phyloP scores from a whole-genome alignment of 1,140 invertebrate species.

The Drosophila burlai region DNA sequence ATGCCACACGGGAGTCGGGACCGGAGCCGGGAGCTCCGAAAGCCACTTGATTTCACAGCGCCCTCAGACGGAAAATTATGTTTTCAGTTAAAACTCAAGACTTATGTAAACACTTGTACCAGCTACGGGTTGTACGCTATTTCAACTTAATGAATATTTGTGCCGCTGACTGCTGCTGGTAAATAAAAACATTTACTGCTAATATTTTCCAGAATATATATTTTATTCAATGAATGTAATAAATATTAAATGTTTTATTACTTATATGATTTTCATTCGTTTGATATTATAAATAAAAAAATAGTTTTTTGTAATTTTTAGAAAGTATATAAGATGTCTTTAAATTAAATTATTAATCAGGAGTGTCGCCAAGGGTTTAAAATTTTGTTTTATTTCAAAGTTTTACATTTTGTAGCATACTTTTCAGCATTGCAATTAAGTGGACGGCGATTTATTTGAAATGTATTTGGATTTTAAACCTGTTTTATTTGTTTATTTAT shows the following conservation, averaged over 20 bases:
- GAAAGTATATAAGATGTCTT: too few relatives aligned
- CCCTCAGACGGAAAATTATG: conserved; percentile 50
- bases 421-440: too few relatives aligned
- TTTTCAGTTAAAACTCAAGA: conserved; percentile 56
- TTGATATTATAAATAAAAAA: background rate
- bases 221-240: background rate
- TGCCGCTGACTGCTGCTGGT: conserved; percentile 29
- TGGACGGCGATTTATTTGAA: too few relatives aligned
- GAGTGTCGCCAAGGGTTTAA: too few relatives aligned
- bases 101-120: conserved; percentile 50
- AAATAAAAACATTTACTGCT: conserved; percentile 31
- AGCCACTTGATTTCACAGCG: conserved; percentile 44
- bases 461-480: too few relatives aligned
- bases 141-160: conserved; percentile 54
- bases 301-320: background rate
- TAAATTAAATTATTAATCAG: too few relatives aligned
- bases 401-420: too few relatives aligned
- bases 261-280: background rate
- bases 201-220: background rate
- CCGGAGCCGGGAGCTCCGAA: background rate
- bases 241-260: background rate
- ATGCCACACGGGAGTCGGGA: conserved; percentile 18
- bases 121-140: conserved; percentile 38
- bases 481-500: too few relatives aligned
- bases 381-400: too few relatives aligned